Conservation (phyloP, 1,140 invertebrate genomes). For the Zaprionus tsacasi region DNA sequence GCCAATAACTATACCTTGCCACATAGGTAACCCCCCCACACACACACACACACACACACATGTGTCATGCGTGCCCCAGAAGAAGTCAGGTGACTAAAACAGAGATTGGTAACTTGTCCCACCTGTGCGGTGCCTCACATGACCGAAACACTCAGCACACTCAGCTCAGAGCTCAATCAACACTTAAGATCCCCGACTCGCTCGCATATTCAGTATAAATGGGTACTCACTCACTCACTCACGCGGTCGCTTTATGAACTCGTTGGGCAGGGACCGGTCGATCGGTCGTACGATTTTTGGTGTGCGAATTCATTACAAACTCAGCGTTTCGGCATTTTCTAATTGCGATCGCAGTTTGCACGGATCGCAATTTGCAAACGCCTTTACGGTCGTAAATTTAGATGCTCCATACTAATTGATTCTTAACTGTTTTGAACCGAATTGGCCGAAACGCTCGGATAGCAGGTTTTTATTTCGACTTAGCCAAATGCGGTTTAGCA, state of each 20-base stretch:
- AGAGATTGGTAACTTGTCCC: conserved; percentile 4
- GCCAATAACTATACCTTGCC: conserved; percentile 48
- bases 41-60: background rate
- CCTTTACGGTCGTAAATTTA: conserved; percentile 46
- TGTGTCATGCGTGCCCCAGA: conserved; percentile 34
- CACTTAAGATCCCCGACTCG: background rate
- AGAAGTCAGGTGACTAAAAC: conserved; percentile 47
- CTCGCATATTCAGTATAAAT: background rate
- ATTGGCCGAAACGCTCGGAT: conserved; percentile 21
- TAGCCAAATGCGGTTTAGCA: background rate
- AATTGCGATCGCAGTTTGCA: conserved; percentile 59
- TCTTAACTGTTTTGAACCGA: conserved; percentile 60
- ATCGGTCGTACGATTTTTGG: conserved; percentile 17
- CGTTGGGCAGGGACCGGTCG: conserved; percentile 26
- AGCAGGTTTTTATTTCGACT: conserved; percentile 29
- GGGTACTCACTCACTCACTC: conserved; percentile 10
- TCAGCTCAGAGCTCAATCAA: background rate
- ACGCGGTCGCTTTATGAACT: conserved; percentile 19
- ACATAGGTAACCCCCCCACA: background rate
- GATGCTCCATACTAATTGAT: conserved; percentile 72
- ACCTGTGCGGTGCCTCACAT: conserved; percentile 28
- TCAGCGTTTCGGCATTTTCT: conserved; percentile 60
- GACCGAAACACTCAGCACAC: conserved; percentile 16
- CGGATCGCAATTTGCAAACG: conserved; percentile 50
- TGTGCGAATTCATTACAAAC: conserved; percentile 38